Conservation (phyloP, 1,140 invertebrate species). For the Drosophila oshimai region DNA sequence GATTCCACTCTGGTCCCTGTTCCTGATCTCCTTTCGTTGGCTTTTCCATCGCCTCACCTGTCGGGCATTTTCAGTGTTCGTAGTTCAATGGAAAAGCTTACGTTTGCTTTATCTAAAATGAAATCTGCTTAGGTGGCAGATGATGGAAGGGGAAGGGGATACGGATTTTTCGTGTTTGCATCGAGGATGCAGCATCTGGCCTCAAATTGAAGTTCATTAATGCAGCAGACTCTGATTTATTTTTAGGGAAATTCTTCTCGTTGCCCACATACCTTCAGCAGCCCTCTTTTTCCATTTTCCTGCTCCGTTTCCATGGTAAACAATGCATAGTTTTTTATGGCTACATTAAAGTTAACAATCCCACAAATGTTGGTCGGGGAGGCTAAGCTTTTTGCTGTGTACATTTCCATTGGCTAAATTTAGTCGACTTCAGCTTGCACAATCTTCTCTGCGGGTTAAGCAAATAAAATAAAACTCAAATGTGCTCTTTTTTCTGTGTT, state of each 20-base stretch:
- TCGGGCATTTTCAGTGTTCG: slow-evolving; percentile 50
- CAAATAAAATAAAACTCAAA: slow-evolving; percentile 17
- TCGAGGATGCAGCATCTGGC: slow-evolving; percentile 37
- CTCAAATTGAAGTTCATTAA: slow-evolving; percentile 66
- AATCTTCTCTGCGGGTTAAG: slow-evolving; percentile 19
- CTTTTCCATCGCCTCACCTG: slow-evolving; percentile 13
- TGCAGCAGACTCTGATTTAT: slow-evolving; percentile 48
- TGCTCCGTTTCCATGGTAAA: slow-evolving; percentile 53
- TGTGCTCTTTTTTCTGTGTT: slow-evolving; percentile 16
- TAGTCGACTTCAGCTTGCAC: slow-evolving; percentile 57
- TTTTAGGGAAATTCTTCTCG: slow-evolving; percentile 28
- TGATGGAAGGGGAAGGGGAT: background rate
- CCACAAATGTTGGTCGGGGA: slow-evolving; percentile 9
- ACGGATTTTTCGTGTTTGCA: background rate
- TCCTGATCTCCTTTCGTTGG: background rate
- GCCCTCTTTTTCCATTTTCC: background rate
- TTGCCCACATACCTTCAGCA: slow-evolving; percentile 7
- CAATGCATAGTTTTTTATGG: slow-evolving; percentile 59
- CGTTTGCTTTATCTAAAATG: slow-evolving; percentile 73
- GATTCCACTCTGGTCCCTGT: background rate
- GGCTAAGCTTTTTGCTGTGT: slow-evolving; percentile 48
- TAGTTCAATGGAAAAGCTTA: slow-evolving; percentile 56
- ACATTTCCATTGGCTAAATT: slow-evolving; percentile 63
- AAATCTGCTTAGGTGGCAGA: slow-evolving; percentile 70
- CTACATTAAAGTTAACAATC: slow-evolving; percentile 68